Conservation (phyloP, 2,888 invertebrate species). For the Pecten maximus region DNA sequence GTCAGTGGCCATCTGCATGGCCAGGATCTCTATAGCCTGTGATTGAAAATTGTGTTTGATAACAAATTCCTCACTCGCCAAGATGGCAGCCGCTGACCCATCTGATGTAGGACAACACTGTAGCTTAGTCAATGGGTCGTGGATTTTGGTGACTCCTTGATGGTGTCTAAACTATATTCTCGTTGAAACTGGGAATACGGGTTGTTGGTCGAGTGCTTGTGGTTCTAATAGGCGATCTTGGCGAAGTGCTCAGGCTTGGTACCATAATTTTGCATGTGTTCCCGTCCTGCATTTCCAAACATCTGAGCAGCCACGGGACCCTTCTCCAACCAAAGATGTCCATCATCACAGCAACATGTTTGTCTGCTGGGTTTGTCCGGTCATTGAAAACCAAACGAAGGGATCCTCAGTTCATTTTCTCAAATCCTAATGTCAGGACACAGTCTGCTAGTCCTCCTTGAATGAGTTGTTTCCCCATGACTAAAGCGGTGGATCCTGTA, state of each 20-base stretch:
- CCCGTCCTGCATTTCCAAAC: constrained; percentile 97
- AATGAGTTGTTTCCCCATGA: constrained; percentile 95
- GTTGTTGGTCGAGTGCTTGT: constrained; percentile 97
- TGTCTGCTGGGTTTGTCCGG: constrained; percentile 87
- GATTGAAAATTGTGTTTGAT: constrained; percentile 88
- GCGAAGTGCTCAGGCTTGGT: constrained; percentile 96
- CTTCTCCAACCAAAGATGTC: constrained; percentile 90
- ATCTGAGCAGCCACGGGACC: constrained; percentile 96
- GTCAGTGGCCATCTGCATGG: constrained; percentile 98
- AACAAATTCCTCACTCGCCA: constrained; percentile 96
- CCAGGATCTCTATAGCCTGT: constrained; percentile 96
- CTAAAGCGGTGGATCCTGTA: constrained; percentile 96
- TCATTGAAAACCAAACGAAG: constrained; percentile 86
- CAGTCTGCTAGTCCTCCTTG: constrained; percentile 94
- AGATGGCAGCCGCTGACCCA: constrained; percentile 96
- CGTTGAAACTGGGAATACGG: constrained; percentile 97
- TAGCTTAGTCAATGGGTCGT: constrained; percentile 95
- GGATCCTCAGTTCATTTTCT: constrained; percentile 98
- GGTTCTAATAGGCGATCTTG: constrained; percentile 99
- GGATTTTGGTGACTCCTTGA: constrained; percentile 93
- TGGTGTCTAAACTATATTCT: constrained; percentile 94
- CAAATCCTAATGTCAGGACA: constrained; percentile 96
- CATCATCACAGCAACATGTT: constrained; percentile 92
- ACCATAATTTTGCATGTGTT: constrained; percentile 97
- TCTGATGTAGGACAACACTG: constrained; percentile 99